A percentile compares a stretch with the other conserved stretches of the same genome.
These are phyloP conservation scores for Saccopteryx leptura DNA, from an alignment of 2,113 vertebrate species.

Conservation along the genomic window DNA sequence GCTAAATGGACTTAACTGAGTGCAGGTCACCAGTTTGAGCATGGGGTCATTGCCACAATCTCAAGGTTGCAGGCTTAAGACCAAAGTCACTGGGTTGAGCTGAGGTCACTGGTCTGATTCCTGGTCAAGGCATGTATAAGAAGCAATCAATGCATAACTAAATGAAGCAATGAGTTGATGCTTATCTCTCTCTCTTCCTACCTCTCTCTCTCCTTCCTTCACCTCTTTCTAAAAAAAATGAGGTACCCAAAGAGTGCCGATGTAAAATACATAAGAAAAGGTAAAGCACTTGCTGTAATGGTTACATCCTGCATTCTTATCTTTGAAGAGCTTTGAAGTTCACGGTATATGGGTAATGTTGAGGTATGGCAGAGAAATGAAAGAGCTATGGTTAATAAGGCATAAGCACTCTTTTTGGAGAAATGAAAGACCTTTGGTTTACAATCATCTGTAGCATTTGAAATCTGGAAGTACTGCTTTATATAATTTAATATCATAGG, in stretches of 20 bases:
- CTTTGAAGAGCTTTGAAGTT: conserved; percentile 95
- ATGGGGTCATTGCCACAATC: too few species aligned
- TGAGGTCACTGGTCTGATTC: too few species aligned
- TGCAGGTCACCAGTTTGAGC: too few species aligned
- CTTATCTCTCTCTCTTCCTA: too few species aligned
- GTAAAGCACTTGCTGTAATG: conserved; percentile 92
- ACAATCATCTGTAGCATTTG: conserved; percentile 93
- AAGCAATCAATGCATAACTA: too few species aligned
- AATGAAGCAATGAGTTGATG: too few species aligned
- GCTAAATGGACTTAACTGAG: too few species aligned
- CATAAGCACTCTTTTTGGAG: conserved; percentile 95
- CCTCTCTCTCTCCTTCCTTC: too few species aligned
- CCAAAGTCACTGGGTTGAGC: too few species aligned
- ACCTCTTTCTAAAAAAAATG: conserved; percentile 90
- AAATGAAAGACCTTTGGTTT: conserved; percentile 94
- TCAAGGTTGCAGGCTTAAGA: too few species aligned
- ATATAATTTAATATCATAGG: conserved; percentile 91
- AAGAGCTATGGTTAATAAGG: conserved; percentile 97
- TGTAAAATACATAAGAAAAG: conserved; percentile 93
- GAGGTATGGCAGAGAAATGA: conserved; percentile 98
- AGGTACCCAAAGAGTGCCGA: conserved; percentile 98
- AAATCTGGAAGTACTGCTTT: conserved; percentile 87
- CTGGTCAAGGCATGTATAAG: too few species aligned
- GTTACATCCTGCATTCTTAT: conserved; percentile 95
- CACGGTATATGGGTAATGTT: conserved; percentile 96